A percentile compares a stretch with the other conserved stretches of the same genome.
These are phyloP conservation scores for Tonatia bakeri DNA, from an alignment of 2,113 vertebrate genomes.

Conservation along the genomic window DNA sequence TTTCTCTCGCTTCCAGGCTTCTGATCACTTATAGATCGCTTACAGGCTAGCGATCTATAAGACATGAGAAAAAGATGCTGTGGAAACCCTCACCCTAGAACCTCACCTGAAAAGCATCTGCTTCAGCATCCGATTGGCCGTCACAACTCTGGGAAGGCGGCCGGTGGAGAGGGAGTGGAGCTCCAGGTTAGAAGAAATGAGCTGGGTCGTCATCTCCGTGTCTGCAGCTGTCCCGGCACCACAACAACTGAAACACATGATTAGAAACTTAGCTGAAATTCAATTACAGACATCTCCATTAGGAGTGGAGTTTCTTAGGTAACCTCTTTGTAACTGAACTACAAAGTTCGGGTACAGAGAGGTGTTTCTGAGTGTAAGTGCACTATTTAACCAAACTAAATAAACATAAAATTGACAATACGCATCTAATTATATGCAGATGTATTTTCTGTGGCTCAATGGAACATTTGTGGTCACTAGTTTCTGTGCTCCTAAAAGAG, in stretches of 20 bases:
- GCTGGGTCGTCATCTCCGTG: slow-evolving; percentile 98
- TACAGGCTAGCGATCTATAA: slow-evolving; percentile 25
- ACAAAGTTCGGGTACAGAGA: neutral
- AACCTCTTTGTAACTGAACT: neutral
- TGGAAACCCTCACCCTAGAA: neutral
- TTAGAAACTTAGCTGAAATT: neutral
- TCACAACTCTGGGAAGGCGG: slow-evolving; percentile 91
- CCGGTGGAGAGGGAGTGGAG: slow-evolving; percentile 95
- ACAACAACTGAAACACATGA: slow-evolving; percentile 86
- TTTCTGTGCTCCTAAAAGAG: neutral
- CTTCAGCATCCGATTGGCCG: slow-evolving; percentile 97
- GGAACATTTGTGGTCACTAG: neutral
- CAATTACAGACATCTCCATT: neutral
- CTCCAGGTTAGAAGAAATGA: slow-evolving; percentile 98
- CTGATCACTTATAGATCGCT: too few species aligned
- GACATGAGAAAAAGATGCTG: neutral
- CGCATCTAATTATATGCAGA: neutral
- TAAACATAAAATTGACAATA: neutral
- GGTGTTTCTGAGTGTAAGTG: neutral
- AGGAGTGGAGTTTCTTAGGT: neutral
- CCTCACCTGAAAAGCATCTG: slow-evolving; percentile 98
- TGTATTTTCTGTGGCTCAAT: neutral
- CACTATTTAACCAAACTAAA: neutral
- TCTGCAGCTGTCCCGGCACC: slow-evolving; percentile 98
- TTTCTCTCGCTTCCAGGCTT: neutral